A percentile compares a stretch with the other conserved stretches of the same genome.
These are phyloP conservation scores for Siniperca knerii DNA, from an alignment of 2,113 vertebrate genomes.

Conservation along the genomic window DNA sequence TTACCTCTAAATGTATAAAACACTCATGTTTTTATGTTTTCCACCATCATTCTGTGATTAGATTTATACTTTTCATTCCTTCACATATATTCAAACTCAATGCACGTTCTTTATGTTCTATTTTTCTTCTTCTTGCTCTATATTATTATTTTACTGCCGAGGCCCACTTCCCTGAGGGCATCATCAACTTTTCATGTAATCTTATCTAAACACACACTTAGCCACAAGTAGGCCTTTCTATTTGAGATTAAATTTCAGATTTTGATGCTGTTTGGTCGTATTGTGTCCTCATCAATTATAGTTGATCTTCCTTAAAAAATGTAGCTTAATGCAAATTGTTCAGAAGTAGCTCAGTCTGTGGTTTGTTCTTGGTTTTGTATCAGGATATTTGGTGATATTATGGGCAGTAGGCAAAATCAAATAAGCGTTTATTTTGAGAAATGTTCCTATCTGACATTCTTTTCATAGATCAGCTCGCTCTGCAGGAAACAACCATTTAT, in stretches of 20 bases:
- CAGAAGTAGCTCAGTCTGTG: neutral
- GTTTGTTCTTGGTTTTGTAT: neutral
- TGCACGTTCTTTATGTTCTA: neutral
- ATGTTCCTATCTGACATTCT: conserved; percentile 1
- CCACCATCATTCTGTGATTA: too few species aligned
- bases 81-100: neutral
- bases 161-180: neutral
- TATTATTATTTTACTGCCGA: neutral
- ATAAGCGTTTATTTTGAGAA: conserved; percentile 29
- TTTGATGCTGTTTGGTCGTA: neutral
- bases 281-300: neutral
- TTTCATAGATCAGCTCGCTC: neutral
- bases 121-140: neutral
- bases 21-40: neutral
- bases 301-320: neutral
- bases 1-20: neutral
- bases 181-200: neutral
- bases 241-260: neutral
- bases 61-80: neutral
- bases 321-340: neutral
- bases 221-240: neutral
- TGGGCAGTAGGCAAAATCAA: neutral
- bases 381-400: conserved; percentile 23
- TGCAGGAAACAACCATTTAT: conserved; percentile 4
- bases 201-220: neutral